A percentile compares a stretch with the other conserved stretches of the same genome.
phyloP scores from a whole-genome alignment of 2,113 vertebrate genomes.

The Megaceryle torquata region DNA sequence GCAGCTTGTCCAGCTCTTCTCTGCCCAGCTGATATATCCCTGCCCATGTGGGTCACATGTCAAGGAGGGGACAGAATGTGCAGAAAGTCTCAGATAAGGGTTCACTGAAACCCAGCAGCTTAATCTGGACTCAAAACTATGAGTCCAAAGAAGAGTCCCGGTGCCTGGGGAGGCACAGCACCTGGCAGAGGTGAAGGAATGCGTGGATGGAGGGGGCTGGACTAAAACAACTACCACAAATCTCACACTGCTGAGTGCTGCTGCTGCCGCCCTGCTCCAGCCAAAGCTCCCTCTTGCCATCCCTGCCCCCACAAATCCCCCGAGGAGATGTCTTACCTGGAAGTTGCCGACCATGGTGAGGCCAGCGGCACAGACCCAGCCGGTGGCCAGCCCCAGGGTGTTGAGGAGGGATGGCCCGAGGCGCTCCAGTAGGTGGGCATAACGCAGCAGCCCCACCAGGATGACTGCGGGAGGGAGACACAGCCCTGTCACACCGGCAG shows the following conservation, averaged over 20 bases:
- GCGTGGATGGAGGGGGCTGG: rapidly evolving
- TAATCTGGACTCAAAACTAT: background rate
- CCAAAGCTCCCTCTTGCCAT: no score
- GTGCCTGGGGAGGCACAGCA: background rate
- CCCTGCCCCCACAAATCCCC: rapidly evolving
- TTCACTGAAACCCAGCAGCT: background rate
- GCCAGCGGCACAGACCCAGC: conserved; percentile 84
- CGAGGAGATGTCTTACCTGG: conserved; percentile 70
- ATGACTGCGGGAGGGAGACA: conserved; percentile 69
- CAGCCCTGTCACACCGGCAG: rapidly evolving
- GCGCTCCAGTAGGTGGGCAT: conserved; percentile 82
- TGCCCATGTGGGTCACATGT: rapidly evolving
- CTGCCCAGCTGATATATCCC: background rate
- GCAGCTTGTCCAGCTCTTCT: background rate
- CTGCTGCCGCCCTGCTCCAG: background rate
- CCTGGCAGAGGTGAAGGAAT: background rate
- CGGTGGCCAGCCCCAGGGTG: conserved; percentile 76
- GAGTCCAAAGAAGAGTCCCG: background rate
- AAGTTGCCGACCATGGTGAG: conserved; percentile 89
- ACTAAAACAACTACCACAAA: background rate
- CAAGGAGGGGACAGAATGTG: background rate
- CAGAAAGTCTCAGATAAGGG: background rate
- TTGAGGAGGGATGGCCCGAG: conserved; percentile 82
- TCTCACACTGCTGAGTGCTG: background rate
- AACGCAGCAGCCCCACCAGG: conserved; percentile 83